Evolutionary conservation across 64 coral and sea anemone species (phyloP).

Genomic region (Exaiptasia diaphana): DNA sequence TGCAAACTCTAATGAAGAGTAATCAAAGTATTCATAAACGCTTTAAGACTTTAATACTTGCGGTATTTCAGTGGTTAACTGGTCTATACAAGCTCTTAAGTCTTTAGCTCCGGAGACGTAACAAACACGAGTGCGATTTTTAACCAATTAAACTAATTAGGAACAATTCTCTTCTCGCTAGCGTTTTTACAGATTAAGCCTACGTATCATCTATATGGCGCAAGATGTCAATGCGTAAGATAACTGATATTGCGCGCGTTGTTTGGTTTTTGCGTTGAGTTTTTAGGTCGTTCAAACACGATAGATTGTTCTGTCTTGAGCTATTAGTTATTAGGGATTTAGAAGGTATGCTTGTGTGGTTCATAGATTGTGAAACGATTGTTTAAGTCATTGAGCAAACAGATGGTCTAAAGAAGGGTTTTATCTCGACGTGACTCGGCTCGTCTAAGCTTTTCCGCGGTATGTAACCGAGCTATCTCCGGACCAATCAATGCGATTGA

Average conservation of each 20-base stretch:
- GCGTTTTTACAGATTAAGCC: slow-evolving; percentile 57
- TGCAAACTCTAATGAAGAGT: slow-evolving; percentile 19
- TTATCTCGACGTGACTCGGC: neutral
- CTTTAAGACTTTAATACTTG: slow-evolving; percentile 9
- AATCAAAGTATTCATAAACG: slow-evolving; percentile 24
- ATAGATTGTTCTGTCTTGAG: neutral
- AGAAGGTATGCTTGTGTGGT: neutral
- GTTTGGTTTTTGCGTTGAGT: neutral
- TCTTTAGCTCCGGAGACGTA: slow-evolving; percentile 47
- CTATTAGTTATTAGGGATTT: neutral
- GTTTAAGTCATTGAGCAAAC: slow-evolving; percentile 19
- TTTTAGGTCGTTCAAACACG: neutral
- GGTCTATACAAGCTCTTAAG: neutral
- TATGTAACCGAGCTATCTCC: slow-evolving; percentile 15
- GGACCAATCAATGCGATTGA: neutral
- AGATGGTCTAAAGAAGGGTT: slow-evolving; percentile 6
- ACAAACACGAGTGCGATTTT: slow-evolving; percentile 53
- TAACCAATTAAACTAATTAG: slow-evolving; percentile 76
- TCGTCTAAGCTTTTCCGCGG: slow-evolving; percentile 25
- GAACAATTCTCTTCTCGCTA: slow-evolving; percentile 5
- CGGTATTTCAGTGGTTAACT: neutral
- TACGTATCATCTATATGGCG: neutral
- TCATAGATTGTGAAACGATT: neutral
- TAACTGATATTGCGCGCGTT: neutral
- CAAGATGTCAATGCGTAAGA: slow-evolving; percentile 24